Evolutionary conservation across 2,113 vertebrate genomes (phyloP).

Genomic region (Phrynocephalus versicolor): DNA sequence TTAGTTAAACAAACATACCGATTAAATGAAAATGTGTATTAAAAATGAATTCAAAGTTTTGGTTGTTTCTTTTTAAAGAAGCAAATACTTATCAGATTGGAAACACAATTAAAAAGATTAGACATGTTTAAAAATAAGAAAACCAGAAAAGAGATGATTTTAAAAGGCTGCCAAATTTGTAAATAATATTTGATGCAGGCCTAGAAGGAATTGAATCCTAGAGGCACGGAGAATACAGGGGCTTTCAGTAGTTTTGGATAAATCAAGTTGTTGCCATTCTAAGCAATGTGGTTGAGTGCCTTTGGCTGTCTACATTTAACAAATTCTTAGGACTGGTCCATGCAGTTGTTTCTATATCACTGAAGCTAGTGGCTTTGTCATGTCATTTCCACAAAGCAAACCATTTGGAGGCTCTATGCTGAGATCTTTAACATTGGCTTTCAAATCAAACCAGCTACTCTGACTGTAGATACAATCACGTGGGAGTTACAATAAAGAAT

Average conservation of each 20-base stretch:
- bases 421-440: neutral
- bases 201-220: neutral
- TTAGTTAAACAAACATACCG: no score
- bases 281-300: neutral
- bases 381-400: neutral
- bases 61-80: no score
- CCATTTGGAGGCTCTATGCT: neutral
- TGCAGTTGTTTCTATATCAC: neutral
- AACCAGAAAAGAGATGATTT: no score
- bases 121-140: neutral
- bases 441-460: neutral
- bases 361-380: neutral
- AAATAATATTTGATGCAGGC: neutral
- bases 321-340: neutral
- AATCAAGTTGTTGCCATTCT: neutral
- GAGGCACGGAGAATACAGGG: neutral
- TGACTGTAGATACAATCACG: constrained; percentile 2
- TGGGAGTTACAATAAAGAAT: neutral
- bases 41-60: neutral
- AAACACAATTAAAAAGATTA: neutral
- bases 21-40: no score
- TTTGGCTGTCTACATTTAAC: neutral
- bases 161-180: neutral
- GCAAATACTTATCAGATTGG: neutral
- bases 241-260: neutral